Conservation (phyloP, 2,888 invertebrate genomes). For the Trichogramma evanescens region DNA sequence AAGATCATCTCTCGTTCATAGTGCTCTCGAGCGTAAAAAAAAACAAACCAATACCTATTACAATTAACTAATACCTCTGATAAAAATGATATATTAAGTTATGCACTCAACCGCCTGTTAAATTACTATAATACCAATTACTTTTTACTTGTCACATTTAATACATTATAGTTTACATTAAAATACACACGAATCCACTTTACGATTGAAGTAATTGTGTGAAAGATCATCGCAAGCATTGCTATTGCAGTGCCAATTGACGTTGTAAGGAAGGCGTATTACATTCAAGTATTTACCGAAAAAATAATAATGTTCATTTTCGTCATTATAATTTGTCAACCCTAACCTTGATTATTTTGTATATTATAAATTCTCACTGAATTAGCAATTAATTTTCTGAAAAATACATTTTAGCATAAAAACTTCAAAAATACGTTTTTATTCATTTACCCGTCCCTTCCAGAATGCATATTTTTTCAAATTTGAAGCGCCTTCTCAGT, state of each 20-base stretch:
- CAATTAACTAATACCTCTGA: slow-evolving; percentile 10
- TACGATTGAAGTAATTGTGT: slow-evolving; percentile 8
- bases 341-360: slow-evolving; percentile 32
- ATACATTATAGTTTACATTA: slow-evolving; percentile 7
- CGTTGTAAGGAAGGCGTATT: not conserved
- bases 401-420: slow-evolving; percentile 33
- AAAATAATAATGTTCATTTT: not conserved
- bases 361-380: slow-evolving; percentile 24
- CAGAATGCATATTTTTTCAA: too few relatives aligned
- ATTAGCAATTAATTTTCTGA: slow-evolving; percentile 32
- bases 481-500: too few relatives aligned
- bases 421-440: slow-evolving; percentile 4
- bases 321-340: not conserved
- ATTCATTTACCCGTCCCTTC: too few relatives aligned
- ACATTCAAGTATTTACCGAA: slow-evolving; percentile 3
- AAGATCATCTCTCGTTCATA: not conserved
- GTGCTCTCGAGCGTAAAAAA: not conserved
- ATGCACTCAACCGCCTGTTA: not conserved
- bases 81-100: not conserved
- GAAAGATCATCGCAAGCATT: slow-evolving; percentile 1
- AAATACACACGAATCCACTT: too few relatives aligned
- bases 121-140: slow-evolving; percentile 3
- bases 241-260: not conserved
- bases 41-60: not conserved
- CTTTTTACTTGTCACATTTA: slow-evolving; percentile 9